These are phyloP conservation scores for Natator depressus DNA, from an alignment of 2,113 vertebrate species.

Conservation along the genomic window DNA sequence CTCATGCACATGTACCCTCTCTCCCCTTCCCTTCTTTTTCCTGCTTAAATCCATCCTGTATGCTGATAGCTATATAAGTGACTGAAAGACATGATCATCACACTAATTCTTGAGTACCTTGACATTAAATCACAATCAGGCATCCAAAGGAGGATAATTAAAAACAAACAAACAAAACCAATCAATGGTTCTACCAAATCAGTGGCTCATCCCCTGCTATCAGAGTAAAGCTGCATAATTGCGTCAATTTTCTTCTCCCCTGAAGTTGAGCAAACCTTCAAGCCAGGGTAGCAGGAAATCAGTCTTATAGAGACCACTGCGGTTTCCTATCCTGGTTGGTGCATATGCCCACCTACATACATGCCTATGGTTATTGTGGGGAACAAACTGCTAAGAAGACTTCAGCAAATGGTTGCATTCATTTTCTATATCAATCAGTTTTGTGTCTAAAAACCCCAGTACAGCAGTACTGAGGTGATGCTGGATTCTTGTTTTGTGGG, in stretches of 20 bases:
- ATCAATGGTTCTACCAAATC: accelerated
- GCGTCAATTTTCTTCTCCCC: background rate
- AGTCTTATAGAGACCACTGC: background rate
- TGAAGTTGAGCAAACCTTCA: background rate
- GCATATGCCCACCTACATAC: background rate
- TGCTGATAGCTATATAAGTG: background rate
- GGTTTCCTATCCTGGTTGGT: background rate
- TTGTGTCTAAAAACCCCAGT: background rate
- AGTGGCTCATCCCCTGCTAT: background rate
- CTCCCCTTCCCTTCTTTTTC: background rate
- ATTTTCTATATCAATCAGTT: background rate
- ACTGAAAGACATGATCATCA: background rate
- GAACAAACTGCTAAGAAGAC: background rate
- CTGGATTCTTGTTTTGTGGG: background rate
- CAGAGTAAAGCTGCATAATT: background rate
- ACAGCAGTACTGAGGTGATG: background rate
- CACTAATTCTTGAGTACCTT: constrained; percentile 8
- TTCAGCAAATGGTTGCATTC: background rate
- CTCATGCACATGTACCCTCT: background rate
- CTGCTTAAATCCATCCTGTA: background rate
- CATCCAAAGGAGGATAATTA: background rate
- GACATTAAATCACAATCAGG: background rate
- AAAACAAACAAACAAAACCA: background rate
- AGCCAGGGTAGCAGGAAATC: background rate
- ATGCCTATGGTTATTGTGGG: background rate